Evolutionary conservation across 2,888 invertebrate genomes (phyloP).

Genomic region (Herminia tarsipennalis): DNA sequence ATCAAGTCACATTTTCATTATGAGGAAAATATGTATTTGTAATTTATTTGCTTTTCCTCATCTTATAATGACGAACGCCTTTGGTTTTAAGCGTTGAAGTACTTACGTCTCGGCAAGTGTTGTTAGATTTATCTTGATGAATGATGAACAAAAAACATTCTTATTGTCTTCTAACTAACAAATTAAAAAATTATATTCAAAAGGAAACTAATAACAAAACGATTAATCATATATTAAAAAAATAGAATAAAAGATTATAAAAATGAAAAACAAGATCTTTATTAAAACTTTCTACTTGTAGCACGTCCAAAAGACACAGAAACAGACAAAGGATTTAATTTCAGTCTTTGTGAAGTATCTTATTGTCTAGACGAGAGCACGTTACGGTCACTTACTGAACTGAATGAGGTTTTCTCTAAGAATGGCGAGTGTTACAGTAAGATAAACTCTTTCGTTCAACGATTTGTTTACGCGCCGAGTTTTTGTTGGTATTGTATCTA

Average conservation of each 20-base stretch:
- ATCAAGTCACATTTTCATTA: too few relatives aligned
- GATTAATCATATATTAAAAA: too few relatives aligned
- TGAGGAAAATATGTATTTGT: too few relatives aligned
- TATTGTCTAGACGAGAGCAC: conserved; percentile 39
- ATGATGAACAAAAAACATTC: too few relatives aligned
- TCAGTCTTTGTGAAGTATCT: conserved; percentile 41
- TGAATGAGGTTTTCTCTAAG: conserved; percentile 38
- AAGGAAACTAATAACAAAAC: too few relatives aligned
- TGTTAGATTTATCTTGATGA: too few relatives aligned
- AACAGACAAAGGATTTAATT: conserved; percentile 42
- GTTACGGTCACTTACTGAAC: conserved; percentile 41
- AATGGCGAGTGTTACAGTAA: conserved; percentile 29
- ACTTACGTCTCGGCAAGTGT: too few relatives aligned
- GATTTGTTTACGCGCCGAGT: conserved; percentile 30
- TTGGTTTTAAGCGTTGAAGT: too few relatives aligned
- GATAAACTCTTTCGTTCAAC: conserved; percentile 29
- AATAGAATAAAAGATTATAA: neutral
- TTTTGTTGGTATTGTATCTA: conserved; percentile 5
- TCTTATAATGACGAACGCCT: too few relatives aligned
- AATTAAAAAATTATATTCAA: too few relatives aligned
- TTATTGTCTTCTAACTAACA: too few relatives aligned
- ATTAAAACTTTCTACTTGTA: conserved; percentile 28
- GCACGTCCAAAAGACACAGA: conserved; percentile 28
- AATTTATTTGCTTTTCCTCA: too few relatives aligned
- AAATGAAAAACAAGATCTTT: conserved; percentile 13